These are phyloP conservation scores for Gastracanthus pulcherrimus DNA, from an alignment of 2,888 invertebrate genomes.

Conservation along the genomic window DNA sequence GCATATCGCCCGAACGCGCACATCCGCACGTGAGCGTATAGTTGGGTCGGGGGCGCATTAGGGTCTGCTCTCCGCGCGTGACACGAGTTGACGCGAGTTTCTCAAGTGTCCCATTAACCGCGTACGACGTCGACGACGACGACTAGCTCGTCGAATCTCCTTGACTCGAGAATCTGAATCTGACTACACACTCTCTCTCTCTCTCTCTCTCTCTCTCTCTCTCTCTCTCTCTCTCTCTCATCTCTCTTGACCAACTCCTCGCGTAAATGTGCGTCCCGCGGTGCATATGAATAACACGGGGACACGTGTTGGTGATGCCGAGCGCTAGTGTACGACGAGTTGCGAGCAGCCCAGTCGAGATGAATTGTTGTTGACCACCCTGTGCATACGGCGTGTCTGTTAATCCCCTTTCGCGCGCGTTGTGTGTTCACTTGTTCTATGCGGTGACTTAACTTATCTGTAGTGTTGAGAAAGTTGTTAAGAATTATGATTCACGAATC, in stretches of 20 bases:
- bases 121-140: neutral
- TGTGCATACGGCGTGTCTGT: no score
- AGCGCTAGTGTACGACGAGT: no score
- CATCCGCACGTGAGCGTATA: neutral
- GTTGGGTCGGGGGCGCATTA: no score
- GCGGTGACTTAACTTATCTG: no score
- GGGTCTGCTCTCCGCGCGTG: no score
- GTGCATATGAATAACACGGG: neutral
- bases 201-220: slow-evolving; percentile 23
- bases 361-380: no score
- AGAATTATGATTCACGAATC: no score
- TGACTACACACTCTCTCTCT: neutral
- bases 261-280: neutral
- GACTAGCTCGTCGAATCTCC: slow-evolving; percentile 6
- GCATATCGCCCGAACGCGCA: neutral
- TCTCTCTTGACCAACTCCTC: slow-evolving; percentile 8
- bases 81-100: slow-evolving; percentile 27
- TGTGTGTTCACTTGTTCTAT: no score
- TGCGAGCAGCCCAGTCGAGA: no score
- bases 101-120: slow-evolving; percentile 42
- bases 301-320: neutral
- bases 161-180: neutral
- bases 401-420: no score
- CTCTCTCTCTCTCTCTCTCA: no score
- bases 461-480: no score